Evolutionary conservation across 2,113 vertebrate genomes (phyloP).

Genomic region (Promerops cafer): DNA sequence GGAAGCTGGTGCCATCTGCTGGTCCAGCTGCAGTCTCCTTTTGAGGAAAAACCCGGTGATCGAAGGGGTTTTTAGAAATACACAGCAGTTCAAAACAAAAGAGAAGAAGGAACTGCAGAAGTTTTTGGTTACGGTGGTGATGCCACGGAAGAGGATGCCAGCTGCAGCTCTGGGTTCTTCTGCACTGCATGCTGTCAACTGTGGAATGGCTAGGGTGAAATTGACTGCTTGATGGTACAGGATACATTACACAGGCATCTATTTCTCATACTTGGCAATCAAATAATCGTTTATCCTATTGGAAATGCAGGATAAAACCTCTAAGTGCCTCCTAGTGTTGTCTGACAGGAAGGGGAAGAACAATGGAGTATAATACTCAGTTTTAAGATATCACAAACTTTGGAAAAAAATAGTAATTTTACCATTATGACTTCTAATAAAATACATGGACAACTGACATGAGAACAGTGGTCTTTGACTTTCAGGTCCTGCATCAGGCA

Average conservation of each 20-base stretch:
- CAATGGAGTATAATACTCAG: not conserved
- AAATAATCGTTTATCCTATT: not conserved
- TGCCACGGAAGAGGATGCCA: not conserved
- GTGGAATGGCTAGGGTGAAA: not conserved
- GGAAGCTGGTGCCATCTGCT: slow-evolving; percentile 43
- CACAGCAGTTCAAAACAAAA: not conserved
- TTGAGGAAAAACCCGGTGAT: not conserved
- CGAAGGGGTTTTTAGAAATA: not conserved
- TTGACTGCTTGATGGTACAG: not conserved
- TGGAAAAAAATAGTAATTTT: not conserved
- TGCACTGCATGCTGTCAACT: not conserved
- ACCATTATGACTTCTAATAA: not conserved
- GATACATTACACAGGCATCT: not conserved
- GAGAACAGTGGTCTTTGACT: not conserved
- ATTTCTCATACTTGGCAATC: not conserved
- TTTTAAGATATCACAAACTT: not conserved
- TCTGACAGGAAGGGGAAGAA: not conserved
- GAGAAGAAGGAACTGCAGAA: not conserved
- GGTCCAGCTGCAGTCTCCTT: not conserved
- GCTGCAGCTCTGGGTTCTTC: not conserved
- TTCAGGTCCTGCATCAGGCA: not conserved
- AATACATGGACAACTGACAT: not conserved
- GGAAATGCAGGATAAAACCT: not conserved
- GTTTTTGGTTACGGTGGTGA: not conserved
- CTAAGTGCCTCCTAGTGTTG: not conserved